phyloP scores from a whole-genome alignment of 2,797 vertebrate species.

The Sebastes hubbsi region DNA sequence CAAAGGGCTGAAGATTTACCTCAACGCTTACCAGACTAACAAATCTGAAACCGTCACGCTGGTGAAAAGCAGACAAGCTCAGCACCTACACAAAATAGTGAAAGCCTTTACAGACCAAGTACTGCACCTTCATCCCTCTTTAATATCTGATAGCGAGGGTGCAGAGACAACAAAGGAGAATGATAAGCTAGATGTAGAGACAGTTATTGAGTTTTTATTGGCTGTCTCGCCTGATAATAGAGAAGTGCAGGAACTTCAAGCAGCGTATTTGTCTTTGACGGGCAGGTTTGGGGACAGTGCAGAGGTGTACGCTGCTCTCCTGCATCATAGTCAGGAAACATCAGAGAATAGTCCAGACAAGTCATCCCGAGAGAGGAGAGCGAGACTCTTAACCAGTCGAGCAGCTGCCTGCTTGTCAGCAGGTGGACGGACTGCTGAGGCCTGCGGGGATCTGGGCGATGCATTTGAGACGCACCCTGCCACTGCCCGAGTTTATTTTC shows the following conservation, averaged over 20 bases:
- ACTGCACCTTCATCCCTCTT: constrained; percentile 26
- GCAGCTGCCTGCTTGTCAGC: constrained; percentile 86
- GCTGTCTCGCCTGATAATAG: constrained; percentile 77
- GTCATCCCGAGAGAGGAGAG: constrained; percentile 59
- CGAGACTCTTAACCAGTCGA: constrained; percentile 82
- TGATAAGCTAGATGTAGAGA: constrained; percentile 15
- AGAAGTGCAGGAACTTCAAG: constrained; percentile 74
- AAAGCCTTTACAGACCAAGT: constrained; percentile 74
- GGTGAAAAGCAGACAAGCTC: constrained; percentile 81
- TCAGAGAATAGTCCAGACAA: not conserved
- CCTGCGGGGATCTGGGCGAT: constrained; percentile 83
- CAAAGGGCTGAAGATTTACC: constrained; percentile 82
- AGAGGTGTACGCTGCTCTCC: constrained; percentile 75
- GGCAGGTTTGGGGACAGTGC: constrained; percentile 82
- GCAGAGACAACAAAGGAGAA: constrained; percentile 3
- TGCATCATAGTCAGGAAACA: constrained; percentile 54
- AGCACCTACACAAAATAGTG: constrained; percentile 82
- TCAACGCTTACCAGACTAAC: constrained; percentile 81
- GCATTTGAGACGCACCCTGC: constrained; percentile 85
- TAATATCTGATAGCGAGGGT: constrained; percentile 15
- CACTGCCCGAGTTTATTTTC: constrained; percentile 79
- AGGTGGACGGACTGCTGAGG: constrained; percentile 74
- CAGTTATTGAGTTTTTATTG: constrained; percentile 79
- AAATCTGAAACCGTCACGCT: constrained; percentile 74
- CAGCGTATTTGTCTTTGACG: constrained; percentile 77